These are phyloP conservation scores for Drosophila nigromelanica DNA, from an alignment of 1,140 invertebrate genomes.

Conservation along the genomic window DNA sequence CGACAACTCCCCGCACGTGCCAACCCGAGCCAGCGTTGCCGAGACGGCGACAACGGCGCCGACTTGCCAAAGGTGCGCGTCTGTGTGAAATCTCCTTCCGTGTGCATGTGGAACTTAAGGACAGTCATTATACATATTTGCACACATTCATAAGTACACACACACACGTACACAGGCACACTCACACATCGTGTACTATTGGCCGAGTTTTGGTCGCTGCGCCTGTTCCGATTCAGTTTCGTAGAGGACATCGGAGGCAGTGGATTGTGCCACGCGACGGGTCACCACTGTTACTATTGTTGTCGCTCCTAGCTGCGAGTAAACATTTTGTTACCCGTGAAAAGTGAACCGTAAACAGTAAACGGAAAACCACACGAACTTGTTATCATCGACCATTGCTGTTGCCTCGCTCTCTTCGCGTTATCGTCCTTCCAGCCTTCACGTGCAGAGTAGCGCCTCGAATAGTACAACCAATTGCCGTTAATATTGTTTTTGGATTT, in stretches of 20 bases:
- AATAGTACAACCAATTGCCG: background rate
- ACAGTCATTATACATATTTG: background rate
- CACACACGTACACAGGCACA: background rate
- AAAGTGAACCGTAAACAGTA: slow-evolving; percentile 3
- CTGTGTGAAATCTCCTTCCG: background rate
- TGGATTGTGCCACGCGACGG: background rate
- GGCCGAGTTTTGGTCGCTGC: background rate
- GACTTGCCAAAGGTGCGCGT: slow-evolving; percentile 1
- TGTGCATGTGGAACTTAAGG: slow-evolving; percentile 4
- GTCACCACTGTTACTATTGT: background rate
- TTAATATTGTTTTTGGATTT: background rate
- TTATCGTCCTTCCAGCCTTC: background rate
- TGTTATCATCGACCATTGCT: background rate
- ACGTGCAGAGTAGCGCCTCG: background rate
- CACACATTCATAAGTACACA: background rate
- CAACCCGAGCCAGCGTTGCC: background rate
- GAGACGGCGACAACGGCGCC: background rate
- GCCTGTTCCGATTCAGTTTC: slow-evolving; percentile 1
- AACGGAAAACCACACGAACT: slow-evolving; percentile 3
- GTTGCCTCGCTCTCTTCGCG: background rate
- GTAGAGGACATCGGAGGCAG: background rate
- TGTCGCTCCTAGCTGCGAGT: background rate
- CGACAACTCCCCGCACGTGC: background rate
- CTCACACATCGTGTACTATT: background rate
- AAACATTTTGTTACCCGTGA: background rate